phyloP scores from a whole-genome alignment of 2,888 invertebrate genomes.

The Spicauda simplicius region DNA sequence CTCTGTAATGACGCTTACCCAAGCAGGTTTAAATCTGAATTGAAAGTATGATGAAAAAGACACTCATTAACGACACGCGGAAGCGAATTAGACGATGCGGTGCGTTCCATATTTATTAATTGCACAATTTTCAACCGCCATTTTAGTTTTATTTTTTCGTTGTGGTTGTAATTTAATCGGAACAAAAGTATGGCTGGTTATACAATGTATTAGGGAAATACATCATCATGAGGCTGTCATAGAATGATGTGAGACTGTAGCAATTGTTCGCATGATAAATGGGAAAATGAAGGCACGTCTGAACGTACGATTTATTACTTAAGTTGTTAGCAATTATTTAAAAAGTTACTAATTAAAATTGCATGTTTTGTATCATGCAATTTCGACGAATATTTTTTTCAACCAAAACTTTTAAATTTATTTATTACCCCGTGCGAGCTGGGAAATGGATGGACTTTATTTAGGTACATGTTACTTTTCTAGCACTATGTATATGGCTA shows the following conservation, averaged over 20 bases:
- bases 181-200: slow-evolving; percentile 32
- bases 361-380: too few relatives aligned
- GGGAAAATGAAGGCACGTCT: too few relatives aligned
- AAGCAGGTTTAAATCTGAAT: slow-evolving; percentile 12
- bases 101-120: slow-evolving; percentile 32
- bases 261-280: slow-evolving; percentile 6
- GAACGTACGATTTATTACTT: too few relatives aligned
- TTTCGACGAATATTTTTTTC: too few relatives aligned
- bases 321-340: too few relatives aligned
- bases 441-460: too few relatives aligned
- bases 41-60: slow-evolving; percentile 32
- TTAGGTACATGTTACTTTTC: too few relatives aligned
- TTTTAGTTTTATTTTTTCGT: slow-evolving; percentile 11
- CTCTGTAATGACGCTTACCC: slow-evolving; percentile 18
- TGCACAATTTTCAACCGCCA: slow-evolving; percentile 34
- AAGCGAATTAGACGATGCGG: slow-evolving; percentile 30
- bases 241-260: slow-evolving; percentile 4
- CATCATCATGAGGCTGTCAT: slow-evolving; percentile 29
- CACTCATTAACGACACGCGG: slow-evolving; percentile 32
- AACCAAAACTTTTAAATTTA: too few relatives aligned
- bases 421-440: too few relatives aligned
- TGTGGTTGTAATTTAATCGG: slow-evolving; percentile 28
- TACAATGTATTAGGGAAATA: slow-evolving; percentile 9
- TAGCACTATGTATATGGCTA: too few relatives aligned
- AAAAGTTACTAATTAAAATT: too few relatives aligned